These are phyloP conservation scores for Colius striatus DNA, from an alignment of 2,113 vertebrate species.

Conservation along the genomic window DNA sequence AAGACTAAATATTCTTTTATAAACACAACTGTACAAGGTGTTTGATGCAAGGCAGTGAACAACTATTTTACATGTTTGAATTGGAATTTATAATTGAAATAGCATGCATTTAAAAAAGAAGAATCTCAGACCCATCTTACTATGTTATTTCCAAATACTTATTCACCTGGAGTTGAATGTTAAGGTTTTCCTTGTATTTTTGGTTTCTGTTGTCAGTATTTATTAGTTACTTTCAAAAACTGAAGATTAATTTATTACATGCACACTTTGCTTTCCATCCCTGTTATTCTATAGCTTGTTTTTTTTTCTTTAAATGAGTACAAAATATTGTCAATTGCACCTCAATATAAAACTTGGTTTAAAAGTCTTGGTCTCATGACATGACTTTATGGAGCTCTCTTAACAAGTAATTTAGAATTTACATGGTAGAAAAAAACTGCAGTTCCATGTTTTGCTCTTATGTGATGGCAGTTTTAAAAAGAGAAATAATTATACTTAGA, in stretches of 20 bases:
- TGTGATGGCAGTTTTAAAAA: neutral
- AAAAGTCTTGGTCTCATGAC: neutral
- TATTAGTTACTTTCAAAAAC: neutral
- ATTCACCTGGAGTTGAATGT: neutral
- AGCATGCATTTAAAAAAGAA: neutral
- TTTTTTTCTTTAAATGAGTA: neutral
- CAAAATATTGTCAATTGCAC: neutral
- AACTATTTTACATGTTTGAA: neutral
- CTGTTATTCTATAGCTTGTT: neutral
- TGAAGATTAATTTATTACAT: neutral
- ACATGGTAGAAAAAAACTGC: neutral
- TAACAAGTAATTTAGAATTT: neutral
- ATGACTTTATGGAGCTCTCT: neutral
- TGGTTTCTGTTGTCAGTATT: neutral
- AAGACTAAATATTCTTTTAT: neutral
- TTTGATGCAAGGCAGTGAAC: neutral
- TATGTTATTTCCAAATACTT: neutral
- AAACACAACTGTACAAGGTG: neutral
- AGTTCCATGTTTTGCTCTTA: neutral
- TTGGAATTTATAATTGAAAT: neutral
- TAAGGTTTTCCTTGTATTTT: neutral
- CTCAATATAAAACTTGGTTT: neutral
- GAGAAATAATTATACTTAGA: neutral
- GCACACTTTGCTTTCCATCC: neutral
- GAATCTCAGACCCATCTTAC: neutral